Evolutionary conservation across 2,113 vertebrate species (phyloP).

Genomic region (Engraulis encrasicolus): DNA sequence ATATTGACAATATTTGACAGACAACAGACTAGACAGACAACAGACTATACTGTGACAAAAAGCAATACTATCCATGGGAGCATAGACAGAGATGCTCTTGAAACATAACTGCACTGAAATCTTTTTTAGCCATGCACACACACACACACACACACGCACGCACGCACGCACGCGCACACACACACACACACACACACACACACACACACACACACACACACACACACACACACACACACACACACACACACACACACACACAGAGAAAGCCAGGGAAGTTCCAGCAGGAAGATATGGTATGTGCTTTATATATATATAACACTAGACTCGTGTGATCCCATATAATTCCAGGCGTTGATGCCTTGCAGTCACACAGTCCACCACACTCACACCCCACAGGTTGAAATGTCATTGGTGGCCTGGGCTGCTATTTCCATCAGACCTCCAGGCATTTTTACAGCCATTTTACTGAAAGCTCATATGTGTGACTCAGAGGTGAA

Average conservation of each 20-base stretch:
- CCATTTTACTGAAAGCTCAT: not conserved
- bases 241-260: slow-evolving; percentile 2
- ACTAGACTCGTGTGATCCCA: not conserved
- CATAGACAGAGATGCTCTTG: no score
- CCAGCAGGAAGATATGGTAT: not conserved
- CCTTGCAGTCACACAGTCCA: not conserved
- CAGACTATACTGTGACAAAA: no score
- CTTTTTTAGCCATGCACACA: no score
- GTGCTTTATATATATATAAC: not conserved
- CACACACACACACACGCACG: no score
- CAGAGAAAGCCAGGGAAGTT: not conserved
- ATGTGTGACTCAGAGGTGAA: not conserved
- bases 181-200: slow-evolving; percentile 2
- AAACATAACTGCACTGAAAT: no score
- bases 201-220: slow-evolving; percentile 12
- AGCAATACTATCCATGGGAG: no score
- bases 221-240: not conserved
- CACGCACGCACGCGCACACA: not conserved
- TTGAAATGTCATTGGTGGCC: not conserved
- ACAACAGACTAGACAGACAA: no score
- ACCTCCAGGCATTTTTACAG: not conserved
- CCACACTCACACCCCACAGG: not conserved
- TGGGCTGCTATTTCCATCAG: not conserved
- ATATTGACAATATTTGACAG: no score
- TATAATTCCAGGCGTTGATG: not conserved